A percentile compares a stretch with the other conserved stretches of the same genome.
Evolutionary conservation across 1,140 invertebrate species (phyloP).

Genomic region (Condylostylus longicornis): DNA sequence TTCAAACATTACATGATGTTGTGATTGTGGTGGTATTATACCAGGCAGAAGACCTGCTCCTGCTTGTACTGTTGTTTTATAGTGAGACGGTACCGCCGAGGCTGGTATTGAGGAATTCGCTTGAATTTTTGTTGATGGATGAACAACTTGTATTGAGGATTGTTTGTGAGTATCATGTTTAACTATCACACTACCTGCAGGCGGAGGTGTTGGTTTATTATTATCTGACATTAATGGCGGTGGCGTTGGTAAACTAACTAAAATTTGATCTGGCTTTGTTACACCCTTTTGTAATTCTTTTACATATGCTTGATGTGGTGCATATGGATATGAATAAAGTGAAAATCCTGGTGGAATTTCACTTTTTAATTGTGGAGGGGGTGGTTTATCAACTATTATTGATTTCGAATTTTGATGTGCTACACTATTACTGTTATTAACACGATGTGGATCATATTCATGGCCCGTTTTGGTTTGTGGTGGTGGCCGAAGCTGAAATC

Average conservation of each 20-base stretch:
- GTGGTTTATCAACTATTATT: constrained; percentile 11
- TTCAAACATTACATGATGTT: constrained; percentile 14
- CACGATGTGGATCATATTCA: no score
- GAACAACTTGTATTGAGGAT: constrained; percentile 32
- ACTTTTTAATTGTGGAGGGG: constrained; percentile 1
- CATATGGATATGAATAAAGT: constrained; percentile 21
- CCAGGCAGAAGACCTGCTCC: no score
- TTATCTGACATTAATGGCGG: constrained; percentile 37
- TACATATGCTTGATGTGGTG: no score
- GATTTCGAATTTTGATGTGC: no score
- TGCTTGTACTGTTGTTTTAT: no score
- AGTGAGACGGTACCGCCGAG: constrained; percentile 31
- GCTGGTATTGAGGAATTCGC: no score
- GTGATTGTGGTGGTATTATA: constrained; percentile 21
- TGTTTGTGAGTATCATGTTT: constrained; percentile 40
- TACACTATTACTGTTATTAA: no score
- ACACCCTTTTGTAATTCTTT: constrained; percentile 23
- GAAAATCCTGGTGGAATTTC: constrained; percentile 9
- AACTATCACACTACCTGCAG: constrained; percentile 43
- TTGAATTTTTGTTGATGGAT: constrained; percentile 32
- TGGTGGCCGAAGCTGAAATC: no score
- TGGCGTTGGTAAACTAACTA: constrained; percentile 32
- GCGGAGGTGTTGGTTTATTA: no score
- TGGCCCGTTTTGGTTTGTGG: no score
- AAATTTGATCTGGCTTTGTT: constrained; percentile 33